Evolutionary conservation across 2,797 vertebrate genomes (phyloP).

Genomic region (Gallinago solitaria): DNA sequence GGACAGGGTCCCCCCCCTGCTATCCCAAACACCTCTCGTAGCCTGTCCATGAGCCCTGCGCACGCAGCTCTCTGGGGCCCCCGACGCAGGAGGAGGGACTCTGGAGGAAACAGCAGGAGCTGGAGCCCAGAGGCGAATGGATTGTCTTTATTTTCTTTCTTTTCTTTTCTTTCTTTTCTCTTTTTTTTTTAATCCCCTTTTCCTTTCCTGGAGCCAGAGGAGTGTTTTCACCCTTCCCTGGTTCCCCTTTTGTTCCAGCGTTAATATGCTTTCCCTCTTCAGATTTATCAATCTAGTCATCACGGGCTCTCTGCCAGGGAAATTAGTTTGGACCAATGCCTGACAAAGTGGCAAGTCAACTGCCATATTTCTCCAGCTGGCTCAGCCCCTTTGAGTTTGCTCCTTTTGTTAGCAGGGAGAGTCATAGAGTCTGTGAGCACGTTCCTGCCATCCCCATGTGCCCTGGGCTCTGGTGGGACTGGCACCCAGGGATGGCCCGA

Average conservation of each 20-base stretch:
- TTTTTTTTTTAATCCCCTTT: neutral
- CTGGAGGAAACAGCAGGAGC: neutral
- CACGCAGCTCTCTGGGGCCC: neutral
- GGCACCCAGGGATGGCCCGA: neutral
- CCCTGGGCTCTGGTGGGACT: accelerated
- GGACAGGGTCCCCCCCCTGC: neutral
- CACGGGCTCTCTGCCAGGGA: conserved; percentile 68
- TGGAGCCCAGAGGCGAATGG: neutral
- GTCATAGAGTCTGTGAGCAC: neutral
- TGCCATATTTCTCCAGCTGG: conserved; percentile 65
- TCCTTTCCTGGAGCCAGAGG: conserved; percentile 1
- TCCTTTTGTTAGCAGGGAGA: conserved; percentile 58
- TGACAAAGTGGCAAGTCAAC: conserved; percentile 69
- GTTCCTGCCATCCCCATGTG: neutral
- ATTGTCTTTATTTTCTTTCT: neutral
- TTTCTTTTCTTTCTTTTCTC: neutral
- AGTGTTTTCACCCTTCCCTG: conserved; percentile 45
- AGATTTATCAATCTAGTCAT: conserved; percentile 74
- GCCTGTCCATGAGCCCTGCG: neutral
- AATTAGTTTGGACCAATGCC: conserved; percentile 72
- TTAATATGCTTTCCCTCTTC: conserved; percentile 73
- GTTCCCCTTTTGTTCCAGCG: conserved; percentile 59
- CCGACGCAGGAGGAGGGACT: neutral
- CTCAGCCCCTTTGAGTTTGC: conserved; percentile 46
- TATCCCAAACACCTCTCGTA: neutral